These are phyloP conservation scores for Clistopyga incitator DNA, from an alignment of 2,888 invertebrate genomes.

Conservation along the genomic window DNA sequence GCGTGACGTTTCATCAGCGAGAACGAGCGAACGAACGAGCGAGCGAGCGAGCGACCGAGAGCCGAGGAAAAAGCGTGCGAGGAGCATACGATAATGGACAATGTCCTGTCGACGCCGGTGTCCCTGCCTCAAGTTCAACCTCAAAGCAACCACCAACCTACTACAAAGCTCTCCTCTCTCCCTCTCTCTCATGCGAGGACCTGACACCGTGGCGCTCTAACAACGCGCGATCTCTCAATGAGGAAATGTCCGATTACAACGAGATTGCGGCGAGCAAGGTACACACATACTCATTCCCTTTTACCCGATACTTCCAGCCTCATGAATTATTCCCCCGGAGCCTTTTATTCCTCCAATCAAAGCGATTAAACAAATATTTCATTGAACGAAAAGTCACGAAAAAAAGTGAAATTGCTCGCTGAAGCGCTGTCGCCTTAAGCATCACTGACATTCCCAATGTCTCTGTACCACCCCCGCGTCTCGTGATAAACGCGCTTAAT, in stretches of 20 bases:
- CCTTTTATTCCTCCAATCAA: neutral
- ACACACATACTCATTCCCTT: conserved; percentile 18
- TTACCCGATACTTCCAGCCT: conserved; percentile 11
- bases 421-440: conserved; percentile 18
- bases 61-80: conserved; percentile 55
- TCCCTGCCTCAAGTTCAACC: conserved; percentile 73
- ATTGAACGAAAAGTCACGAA: too few relatives aligned
- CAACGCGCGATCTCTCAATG: conserved; percentile 74
- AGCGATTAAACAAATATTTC: conserved; percentile 5
- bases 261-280: conserved; percentile 41
- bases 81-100: conserved; percentile 79
- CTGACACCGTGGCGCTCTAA: conserved; percentile 78
- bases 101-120: conserved; percentile 81
- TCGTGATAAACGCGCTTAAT: conserved; percentile 20
- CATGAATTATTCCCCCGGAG: conserved; percentile 6
- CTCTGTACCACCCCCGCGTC: neutral
- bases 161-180: conserved; percentile 17
- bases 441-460: neutral
- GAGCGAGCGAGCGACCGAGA: conserved; percentile 8
- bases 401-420: conserved; percentile 15
- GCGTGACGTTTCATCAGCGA: neutral
- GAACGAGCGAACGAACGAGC: conserved; percentile 46
- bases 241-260: conserved; percentile 83
- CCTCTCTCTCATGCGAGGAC: conserved; percentile 72
- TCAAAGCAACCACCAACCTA: conserved; percentile 6